phyloP scores from a whole-genome alignment of 2,113 vertebrate genomes.

The Notothenia coriiceps region DNA sequence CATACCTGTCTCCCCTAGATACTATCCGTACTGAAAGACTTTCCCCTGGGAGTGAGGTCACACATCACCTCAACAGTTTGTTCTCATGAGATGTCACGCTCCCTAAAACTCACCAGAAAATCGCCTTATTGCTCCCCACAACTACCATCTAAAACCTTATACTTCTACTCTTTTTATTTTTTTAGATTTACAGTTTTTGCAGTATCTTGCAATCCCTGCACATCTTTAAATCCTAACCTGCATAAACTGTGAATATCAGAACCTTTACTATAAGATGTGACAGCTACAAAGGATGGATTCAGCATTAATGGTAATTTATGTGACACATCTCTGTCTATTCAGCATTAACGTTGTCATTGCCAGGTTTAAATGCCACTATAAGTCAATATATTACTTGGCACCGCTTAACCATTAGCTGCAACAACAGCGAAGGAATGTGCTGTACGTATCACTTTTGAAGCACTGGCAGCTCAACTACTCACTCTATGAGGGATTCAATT shows the following conservation, averaged over 20 bases:
- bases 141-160: constrained; percentile 12
- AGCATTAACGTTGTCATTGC: not conserved
- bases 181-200: constrained; percentile 14
- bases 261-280: not conserved
- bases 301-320: constrained; percentile 1
- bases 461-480: not conserved
- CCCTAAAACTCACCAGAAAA: constrained; percentile 58
- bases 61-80: constrained; percentile 68
- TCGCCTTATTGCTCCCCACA: constrained; percentile 4
- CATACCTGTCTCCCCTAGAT: constrained; percentile 60
- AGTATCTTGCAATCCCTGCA: not conserved
- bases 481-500: not conserved
- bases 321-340: not conserved
- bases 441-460: not conserved
- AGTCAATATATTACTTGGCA: constrained; percentile 15
- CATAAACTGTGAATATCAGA: not conserved
- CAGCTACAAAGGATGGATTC: not conserved
- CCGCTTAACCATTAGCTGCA: not conserved
- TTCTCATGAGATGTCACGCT: constrained; percentile 71
- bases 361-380: constrained; percentile 5
- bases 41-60: constrained; percentile 73
- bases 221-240: not conserved
- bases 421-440: not conserved
- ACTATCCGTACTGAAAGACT: constrained; percentile 61
- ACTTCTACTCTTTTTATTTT: not conserved